phyloP scores from a whole-genome alignment of 2,113 vertebrate genomes.

The Ariopsis seemanni region DNA sequence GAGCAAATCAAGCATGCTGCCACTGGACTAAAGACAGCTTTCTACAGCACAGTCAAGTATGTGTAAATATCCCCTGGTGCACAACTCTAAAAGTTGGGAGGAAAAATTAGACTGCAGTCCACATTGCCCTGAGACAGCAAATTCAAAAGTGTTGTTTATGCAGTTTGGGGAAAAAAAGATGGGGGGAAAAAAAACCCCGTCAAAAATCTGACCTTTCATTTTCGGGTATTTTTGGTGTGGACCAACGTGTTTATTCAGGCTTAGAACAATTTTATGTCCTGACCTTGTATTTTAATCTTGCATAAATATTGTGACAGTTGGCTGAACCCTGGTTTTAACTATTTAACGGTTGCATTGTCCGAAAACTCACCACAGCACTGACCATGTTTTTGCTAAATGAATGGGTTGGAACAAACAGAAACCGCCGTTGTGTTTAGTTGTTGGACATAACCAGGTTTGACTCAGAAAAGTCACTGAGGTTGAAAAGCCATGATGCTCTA shows the following conservation, averaged over 20 bases:
- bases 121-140: background rate
- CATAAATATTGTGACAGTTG: constrained; percentile 2
- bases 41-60: background rate
- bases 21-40: background rate
- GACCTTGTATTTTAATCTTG: constrained; percentile 2
- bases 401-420: background rate
- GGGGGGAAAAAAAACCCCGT: background rate
- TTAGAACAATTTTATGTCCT: constrained; percentile 2
- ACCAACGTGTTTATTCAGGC: background rate
- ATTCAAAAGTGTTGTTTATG: background rate
- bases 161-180: background rate
- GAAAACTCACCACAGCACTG: background rate
- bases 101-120: background rate
- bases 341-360: background rate
- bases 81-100: background rate
- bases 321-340: constrained; percentile 8
- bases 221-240: background rate
- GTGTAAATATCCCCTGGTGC: background rate
- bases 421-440: background rate
- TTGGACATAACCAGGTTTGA: background rate
- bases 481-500: background rate
- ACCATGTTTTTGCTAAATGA: constrained; percentile 4
- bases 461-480: background rate
- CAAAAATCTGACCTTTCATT: background rate
- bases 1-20: background rate